phyloP scores from a whole-genome alignment of 2,888 invertebrate genomes.

The Oxyteleia sp. region DNA sequence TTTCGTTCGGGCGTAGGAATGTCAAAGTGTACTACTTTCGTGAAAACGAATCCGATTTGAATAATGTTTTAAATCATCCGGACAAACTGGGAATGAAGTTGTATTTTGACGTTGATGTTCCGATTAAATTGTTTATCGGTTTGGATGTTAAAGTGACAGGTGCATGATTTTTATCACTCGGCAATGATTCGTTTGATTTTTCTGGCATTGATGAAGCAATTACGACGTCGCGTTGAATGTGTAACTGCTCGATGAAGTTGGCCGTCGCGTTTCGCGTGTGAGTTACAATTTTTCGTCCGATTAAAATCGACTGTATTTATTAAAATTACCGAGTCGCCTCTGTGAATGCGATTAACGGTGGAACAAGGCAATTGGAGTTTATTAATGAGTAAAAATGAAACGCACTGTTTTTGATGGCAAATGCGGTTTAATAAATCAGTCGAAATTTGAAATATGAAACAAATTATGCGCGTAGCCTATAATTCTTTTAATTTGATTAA shows the following conservation, averaged over 20 bases:
- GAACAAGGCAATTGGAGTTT: conserved; percentile 24
- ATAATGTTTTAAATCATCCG: conserved; percentile 32
- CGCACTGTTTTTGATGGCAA: conserved; percentile 29
- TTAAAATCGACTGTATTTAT: neutral
- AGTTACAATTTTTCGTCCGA: neutral
- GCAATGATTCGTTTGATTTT: neutral
- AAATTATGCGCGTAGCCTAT: conserved; percentile 34
- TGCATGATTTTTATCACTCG: conserved; percentile 13
- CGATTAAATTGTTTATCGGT: conserved; percentile 32
- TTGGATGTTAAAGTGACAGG: neutral
- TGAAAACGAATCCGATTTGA: conserved; percentile 40
- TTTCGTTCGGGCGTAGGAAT: conserved; percentile 54
- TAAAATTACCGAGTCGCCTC: conserved; percentile 9
- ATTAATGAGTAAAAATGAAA: conserved; percentile 38
- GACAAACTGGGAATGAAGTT: conserved; percentile 35
- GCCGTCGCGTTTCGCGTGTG: neutral
- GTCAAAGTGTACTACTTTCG: conserved; percentile 42
- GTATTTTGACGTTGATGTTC: conserved; percentile 10
- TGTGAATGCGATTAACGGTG: conserved; percentile 21
- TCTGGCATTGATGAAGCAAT: neutral
- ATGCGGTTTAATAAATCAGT: conserved; percentile 54
- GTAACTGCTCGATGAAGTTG: neutral
- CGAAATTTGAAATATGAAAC: conserved; percentile 40
- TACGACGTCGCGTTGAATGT: neutral
- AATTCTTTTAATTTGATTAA: conserved; percentile 61